A percentile compares a stretch with the other conserved stretches of the same genome.
These are phyloP conservation scores for Pampus argenteus DNA, from an alignment of 2,797 vertebrate species.

Conservation along the genomic window DNA sequence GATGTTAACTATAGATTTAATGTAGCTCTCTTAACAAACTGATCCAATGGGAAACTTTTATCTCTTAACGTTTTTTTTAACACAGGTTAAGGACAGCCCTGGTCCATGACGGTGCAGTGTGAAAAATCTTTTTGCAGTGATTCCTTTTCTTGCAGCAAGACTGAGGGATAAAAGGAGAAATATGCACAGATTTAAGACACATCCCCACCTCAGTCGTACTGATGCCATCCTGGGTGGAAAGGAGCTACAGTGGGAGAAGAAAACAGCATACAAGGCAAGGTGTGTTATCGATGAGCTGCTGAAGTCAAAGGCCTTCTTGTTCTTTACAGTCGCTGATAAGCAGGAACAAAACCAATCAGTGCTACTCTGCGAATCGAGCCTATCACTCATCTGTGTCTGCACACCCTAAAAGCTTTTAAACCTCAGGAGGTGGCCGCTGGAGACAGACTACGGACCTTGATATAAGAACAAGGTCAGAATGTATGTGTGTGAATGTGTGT, in stretches of 20 bases:
- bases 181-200: conserved; percentile 51
- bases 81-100: not conserved
- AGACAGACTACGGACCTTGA: conserved; percentile 63
- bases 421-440: conserved; percentile 63
- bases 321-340: conserved; percentile 77
- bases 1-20: not conserved
- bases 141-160: conserved; percentile 45
- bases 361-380: conserved; percentile 73
- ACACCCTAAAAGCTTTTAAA: conserved; percentile 79
- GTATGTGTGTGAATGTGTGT: conserved; percentile 22
- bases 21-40: not conserved
- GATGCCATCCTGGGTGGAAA: conserved; percentile 96
- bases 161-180: conserved; percentile 7
- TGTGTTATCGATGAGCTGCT: conserved; percentile 86
- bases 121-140: conserved; percentile 56
- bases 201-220: conserved; percentile 95
- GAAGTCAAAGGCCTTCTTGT: conserved; percentile 77
- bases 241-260: conserved; percentile 85
- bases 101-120: conserved; percentile 46
- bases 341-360: conserved; percentile 75
- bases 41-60: not conserved
- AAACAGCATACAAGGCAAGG: conserved; percentile 86
- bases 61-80: not conserved
- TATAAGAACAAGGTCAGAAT: conserved; percentile 69
- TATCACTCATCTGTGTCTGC: conserved; percentile 70